Percentiles rank a stretch among this genome's conserved stretches.
phyloP scores from a whole-genome alignment of 2,797 vertebrate genomes.

The Epinephelus awoara region DNA sequence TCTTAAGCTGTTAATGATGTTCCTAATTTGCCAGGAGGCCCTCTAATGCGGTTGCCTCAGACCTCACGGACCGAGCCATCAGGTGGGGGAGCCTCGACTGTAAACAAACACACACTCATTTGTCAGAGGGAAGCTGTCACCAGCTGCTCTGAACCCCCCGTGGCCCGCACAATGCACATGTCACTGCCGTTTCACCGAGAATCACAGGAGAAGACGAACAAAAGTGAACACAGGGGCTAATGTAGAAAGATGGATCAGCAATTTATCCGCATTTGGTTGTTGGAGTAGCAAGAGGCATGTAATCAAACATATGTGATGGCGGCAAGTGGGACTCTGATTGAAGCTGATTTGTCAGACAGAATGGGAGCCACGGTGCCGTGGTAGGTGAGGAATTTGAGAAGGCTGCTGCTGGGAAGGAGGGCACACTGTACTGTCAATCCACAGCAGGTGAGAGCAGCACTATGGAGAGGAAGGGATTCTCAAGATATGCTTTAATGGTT shows the following conservation, averaged over 20 bases:
- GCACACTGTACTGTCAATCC: slow-evolving; percentile 34
- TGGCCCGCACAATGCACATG: slow-evolving; percentile 59
- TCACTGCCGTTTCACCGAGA: slow-evolving; percentile 45
- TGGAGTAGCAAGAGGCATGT: slow-evolving; percentile 44
- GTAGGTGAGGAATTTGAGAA: slow-evolving; percentile 32
- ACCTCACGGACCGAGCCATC: slow-evolving; percentile 64
- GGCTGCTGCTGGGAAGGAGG: slow-evolving; percentile 19
- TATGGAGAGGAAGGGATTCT: slow-evolving; percentile 19
- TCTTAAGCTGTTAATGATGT: slow-evolving; percentile 65
- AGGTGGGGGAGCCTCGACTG: slow-evolving; percentile 69
- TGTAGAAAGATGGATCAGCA: slow-evolving; percentile 56
- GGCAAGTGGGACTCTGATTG: slow-evolving; percentile 38
- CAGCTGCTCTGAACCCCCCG: slow-evolving; percentile 73
- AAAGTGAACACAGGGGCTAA: slow-evolving; percentile 42
- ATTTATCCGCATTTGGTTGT: slow-evolving; percentile 46
- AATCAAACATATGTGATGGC: slow-evolving; percentile 58
- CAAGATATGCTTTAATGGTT: slow-evolving; percentile 45
- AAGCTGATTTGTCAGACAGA: slow-evolving; percentile 46
- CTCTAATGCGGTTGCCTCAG: slow-evolving; percentile 59
- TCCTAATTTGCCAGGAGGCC: slow-evolving; percentile 69
- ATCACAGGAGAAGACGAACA: slow-evolving; percentile 42
- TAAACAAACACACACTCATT: slow-evolving; percentile 79
- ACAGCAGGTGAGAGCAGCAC: slow-evolving; percentile 29
- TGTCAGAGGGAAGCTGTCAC: slow-evolving; percentile 70
- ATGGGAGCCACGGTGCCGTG: background rate